Base-by-base conservation (phyloP, 2,888 invertebrate genomes). In the Chaitophorus viminalis region DNA sequence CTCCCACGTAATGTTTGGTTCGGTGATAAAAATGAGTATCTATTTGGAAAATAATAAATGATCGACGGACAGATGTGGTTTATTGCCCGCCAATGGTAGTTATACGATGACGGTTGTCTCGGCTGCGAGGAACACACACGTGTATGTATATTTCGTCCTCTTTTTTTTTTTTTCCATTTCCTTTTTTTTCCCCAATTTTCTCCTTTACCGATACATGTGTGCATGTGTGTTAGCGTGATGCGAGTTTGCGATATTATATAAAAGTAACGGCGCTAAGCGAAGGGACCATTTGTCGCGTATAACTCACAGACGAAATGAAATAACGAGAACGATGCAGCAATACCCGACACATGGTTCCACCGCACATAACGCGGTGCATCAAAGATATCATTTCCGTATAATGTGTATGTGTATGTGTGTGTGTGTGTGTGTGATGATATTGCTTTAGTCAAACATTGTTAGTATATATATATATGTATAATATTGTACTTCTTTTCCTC, bases 201-300 rank as follows among this genome's bases (percentile, higher is more conserved):
- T 60, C 60, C 21, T 25, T 60, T 25, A 5, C 60, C 60, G 60
- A 60, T 60, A 46, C 46, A 14, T 60, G 25, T 25, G 60, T 60
- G 21, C 60, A 5, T 14, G 46, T 46, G 25, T 25, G 60, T 18
- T 4, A 0, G 60, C 4, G 60, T 39, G 39, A 9, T 39, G 39
- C n/a, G 39, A 46, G 46, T 46, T 46, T 36, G 29, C 29, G 39
- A 39, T 68, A 72, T 72, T 31, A 72, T 46, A 65, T n/a, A 39
- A 81, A 39, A 39, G 36, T 36, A 11, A n/a, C 60, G 78, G 65
- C 46, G 52, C 72, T 82, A 82, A 82, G 72, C 82, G 82, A 82
- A 82, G 82, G 82, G 82, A 72, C 72, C 72, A 82, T 82, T 82
- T 72, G 72, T 82, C 36, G 68, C 25, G 46, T 14, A 46, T 14